Evolutionary conservation across 37 sponge, comb jelly and placozoan genomes (phyloP), one percentile per base, ranked within the genome.

Genomic region (Sycon ciliatum): DNA sequence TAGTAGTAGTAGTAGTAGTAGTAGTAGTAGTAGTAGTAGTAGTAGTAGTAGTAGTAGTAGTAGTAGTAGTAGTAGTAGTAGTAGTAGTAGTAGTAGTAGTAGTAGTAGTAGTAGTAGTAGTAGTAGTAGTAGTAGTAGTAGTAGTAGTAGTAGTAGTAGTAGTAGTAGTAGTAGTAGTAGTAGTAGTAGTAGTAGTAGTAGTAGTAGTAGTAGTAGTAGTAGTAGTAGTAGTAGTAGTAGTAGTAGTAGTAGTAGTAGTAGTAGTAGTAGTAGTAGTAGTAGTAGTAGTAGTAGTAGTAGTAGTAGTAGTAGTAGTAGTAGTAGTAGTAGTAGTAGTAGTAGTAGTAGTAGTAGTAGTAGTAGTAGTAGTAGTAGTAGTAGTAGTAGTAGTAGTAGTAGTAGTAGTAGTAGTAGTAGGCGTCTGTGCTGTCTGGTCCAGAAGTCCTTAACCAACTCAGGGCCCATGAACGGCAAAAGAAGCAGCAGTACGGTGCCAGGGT

Each of bases 141-240:
- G 58, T 57, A 6, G 58, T 57, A 57, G 58, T 57, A 57, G 58
- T 57, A 57, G 58, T 57, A 57, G 58, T 57, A 57, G 58, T 57
- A 57, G 58, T 57, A 57, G 58, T 57, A 57, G 58, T 57, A 57
- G 58, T 57, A 57, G 58, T 57, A 57, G 7, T 57, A 57, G 58
- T 57, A 57, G 7, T 57, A 57, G 58, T 57, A 57, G 58, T 57
- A 57, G 58, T 57, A 6, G 58, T 57, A 57, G 58, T 57, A 6
- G 58, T 57, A 57, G 58, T 57, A 57, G 58, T 57, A 57, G 58
- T 57, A 57, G 58, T 57, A 57, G 58, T 57, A 57, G 58, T 57
- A 57, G 58, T 57, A 57, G 58, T 57, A 57, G 58, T 57, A 57
- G 58, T 57, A 57, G 58, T 57, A 57, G 58, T 57, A 57, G 58